phyloP scores from a whole-genome alignment of 2,113 vertebrate genomes.

The Hippocampus mohnikei region DNA sequence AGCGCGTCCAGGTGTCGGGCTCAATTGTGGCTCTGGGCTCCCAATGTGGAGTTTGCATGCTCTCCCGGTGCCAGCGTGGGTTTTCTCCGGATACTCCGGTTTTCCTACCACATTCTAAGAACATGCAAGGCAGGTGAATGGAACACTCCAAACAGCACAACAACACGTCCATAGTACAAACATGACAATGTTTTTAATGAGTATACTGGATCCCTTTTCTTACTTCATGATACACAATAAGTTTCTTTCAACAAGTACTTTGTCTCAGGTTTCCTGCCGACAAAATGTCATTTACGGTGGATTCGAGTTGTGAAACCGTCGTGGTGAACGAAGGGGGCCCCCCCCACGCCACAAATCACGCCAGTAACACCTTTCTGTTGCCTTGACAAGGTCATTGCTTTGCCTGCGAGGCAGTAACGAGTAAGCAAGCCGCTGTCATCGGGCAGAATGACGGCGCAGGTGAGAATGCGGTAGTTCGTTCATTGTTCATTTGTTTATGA shows the following conservation, averaged over 20 bases:
- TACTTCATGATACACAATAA: background rate
- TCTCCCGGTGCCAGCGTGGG: no score
- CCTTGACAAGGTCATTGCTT: constrained; percentile 46
- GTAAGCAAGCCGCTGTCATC: constrained; percentile 33
- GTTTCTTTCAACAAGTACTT: background rate
- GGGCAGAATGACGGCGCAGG: constrained; percentile 40
- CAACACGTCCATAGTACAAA: no score
- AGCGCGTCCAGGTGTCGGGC: no score
- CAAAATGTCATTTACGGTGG: constrained; percentile 5
- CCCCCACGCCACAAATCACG: constrained; percentile 28
- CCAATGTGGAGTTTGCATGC: no score
- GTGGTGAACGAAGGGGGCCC: background rate
- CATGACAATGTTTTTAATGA: no score
- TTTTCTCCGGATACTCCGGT: no score
- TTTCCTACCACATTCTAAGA: no score
- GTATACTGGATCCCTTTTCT: no score
- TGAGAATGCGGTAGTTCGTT: constrained; percentile 56
- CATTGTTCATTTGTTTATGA: constrained; percentile 27
- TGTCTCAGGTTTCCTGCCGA: background rate
- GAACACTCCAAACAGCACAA: no score
- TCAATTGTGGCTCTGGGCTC: no score
- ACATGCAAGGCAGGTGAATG: no score
- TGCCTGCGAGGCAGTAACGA: constrained; percentile 32
- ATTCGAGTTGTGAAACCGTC: constrained; percentile 7
- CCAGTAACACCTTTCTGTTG: constrained; percentile 34